Conservation (phyloP, 2,797 vertebrate genomes). For the Acomys russatus region DNA sequence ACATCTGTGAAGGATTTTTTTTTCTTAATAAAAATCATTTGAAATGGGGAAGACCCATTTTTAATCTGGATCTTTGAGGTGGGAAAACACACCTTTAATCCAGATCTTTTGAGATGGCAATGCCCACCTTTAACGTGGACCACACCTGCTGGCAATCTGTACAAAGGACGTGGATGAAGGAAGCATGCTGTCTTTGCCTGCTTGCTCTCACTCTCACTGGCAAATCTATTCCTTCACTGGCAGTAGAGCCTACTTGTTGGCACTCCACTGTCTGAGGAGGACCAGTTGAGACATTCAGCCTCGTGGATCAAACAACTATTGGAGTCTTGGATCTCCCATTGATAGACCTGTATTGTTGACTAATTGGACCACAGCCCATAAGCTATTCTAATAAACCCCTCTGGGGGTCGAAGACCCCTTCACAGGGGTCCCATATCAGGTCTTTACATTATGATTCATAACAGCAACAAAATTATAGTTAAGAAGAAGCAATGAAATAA, state of each 20-base stretch:
- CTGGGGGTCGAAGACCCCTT: background rate
- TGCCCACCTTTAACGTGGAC: background rate
- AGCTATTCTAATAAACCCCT: background rate
- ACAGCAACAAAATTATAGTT: background rate
- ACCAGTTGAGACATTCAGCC: background rate
- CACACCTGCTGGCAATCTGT: background rate
- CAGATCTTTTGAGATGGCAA: background rate
- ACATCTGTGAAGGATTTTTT: background rate
- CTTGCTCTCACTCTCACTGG: background rate
- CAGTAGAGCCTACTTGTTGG: background rate
- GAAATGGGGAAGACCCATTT: background rate
- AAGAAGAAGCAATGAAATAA: background rate
- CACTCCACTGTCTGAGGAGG: background rate
- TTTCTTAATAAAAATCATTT: background rate
- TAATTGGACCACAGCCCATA: too few species aligned
- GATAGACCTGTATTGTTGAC: background rate
- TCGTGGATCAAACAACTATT: background rate
- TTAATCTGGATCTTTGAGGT: background rate
- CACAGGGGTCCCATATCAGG: background rate
- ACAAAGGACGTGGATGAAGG: too few species aligned
- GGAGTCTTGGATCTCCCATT: too few species aligned
- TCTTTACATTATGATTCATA: background rate
- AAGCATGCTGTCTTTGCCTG: background rate
- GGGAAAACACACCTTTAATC: background rate
- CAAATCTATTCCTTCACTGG: background rate